phyloP scores from a whole-genome alignment of 2,888 invertebrate genomes.

The Autographa gamma region DNA sequence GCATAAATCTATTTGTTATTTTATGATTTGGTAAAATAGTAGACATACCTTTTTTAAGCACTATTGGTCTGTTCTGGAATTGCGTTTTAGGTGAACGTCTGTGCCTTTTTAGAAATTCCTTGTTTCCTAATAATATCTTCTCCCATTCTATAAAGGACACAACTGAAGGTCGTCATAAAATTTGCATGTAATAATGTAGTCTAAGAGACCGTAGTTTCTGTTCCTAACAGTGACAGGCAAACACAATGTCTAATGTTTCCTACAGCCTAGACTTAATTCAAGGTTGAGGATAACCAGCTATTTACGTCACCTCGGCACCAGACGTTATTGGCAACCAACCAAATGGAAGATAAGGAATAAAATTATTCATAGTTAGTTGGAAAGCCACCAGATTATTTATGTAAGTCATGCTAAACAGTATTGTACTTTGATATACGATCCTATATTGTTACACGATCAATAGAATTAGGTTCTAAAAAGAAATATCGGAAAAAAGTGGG shows the following conservation, averaged over 20 bases:
- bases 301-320: background rate
- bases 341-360: conserved; percentile 19
- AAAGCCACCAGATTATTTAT: conserved; percentile 14
- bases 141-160: background rate
- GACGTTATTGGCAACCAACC: conserved; percentile 16
- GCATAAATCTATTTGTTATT: background rate
- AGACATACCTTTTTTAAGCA: no score
- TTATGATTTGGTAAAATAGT: background rate
- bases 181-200: background rate
- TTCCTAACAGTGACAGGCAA: background rate
- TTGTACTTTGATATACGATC: conserved; percentile 32
- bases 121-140: background rate
- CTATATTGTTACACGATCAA: conserved; percentile 22
- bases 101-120: background rate
- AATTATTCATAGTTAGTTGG: conserved; percentile 30
- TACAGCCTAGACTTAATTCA: background rate
- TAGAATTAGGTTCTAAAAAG: background rate
- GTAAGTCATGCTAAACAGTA: conserved; percentile 16
- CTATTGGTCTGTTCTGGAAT: no score
- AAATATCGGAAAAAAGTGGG: background rate
- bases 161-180: background rate
- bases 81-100: no score
- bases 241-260: background rate
- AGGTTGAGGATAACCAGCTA: conserved; percentile 1
- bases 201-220: background rate